Conservation (phyloP, 1,140 invertebrate species). For the Amphibalanus amphitrite region DNA sequence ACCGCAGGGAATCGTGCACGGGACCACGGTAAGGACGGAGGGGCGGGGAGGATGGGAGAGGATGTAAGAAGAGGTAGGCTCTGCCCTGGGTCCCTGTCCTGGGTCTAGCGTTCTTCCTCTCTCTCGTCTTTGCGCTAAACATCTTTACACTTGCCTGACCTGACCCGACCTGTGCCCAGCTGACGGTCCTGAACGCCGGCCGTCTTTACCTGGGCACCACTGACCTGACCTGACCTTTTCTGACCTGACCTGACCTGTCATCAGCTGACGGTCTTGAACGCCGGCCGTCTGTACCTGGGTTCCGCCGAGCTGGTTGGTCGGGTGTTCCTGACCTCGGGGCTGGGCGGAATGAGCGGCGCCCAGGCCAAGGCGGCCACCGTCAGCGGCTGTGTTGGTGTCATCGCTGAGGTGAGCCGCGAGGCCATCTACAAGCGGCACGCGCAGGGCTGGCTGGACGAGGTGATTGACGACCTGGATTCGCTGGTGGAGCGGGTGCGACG, state of each 20-base stretch:
- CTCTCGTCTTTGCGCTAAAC: no score
- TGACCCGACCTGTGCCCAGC: no score
- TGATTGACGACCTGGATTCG: conserved; percentile 32
- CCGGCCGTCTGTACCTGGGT: conserved; percentile 40
- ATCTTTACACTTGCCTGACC: no score
- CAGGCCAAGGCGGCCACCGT: conserved; percentile 49
- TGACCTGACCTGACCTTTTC: not conserved
- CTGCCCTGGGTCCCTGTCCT: no score
- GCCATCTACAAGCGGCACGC: conserved; percentile 40
- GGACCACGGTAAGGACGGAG: conserved; percentile 37
- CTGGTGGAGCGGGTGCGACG: conserved; percentile 32
- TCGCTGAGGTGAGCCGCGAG: conserved; percentile 41
- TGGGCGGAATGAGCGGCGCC: conserved; percentile 51
- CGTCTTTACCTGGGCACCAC: not conserved
- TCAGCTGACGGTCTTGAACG: conserved; percentile 34
- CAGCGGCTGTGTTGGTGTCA: conserved; percentile 43
- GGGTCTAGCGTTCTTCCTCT: no score
- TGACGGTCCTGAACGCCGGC: no score
- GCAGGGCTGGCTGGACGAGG: conserved; percentile 44
- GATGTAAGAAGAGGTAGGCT: no score
- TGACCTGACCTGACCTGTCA: not conserved
- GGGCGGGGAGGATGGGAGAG: no score
- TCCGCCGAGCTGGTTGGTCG: conserved; percentile 34
- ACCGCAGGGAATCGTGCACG: conserved; percentile 52
- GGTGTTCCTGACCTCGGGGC: conserved; percentile 44